Percentiles rank a stretch among this genome's conserved stretches.
These are phyloP conservation scores for Troides aeacus DNA, from an alignment of 2,888 invertebrate species.

Conservation along the genomic window DNA sequence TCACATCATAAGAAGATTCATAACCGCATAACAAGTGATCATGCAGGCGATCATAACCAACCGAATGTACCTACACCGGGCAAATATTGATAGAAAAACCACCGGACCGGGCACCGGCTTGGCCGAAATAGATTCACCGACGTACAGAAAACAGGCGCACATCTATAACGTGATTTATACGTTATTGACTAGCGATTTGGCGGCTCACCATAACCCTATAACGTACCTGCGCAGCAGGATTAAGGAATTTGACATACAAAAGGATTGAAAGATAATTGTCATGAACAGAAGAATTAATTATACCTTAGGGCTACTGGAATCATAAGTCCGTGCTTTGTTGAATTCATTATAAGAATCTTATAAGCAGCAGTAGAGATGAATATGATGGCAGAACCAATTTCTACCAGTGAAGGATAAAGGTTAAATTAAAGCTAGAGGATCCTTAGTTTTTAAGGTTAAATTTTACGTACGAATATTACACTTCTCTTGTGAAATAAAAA, in stretches of 20 bases:
- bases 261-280: not conserved
- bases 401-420: too few relatives aligned
- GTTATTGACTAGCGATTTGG: conserved; percentile 63
- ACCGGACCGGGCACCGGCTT: conserved; percentile 44
- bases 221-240: conserved; percentile 42
- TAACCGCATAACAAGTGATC: conserved; percentile 34
- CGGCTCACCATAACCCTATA: conserved; percentile 59
- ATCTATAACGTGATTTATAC: conserved; percentile 70
- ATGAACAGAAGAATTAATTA: not conserved
- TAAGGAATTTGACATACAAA: conserved; percentile 50
- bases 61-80: conserved; percentile 44
- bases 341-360: too few relatives aligned
- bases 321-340: too few relatives aligned
- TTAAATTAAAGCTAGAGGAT: too few relatives aligned
- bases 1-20: conserved; percentile 31
- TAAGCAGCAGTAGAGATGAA: too few relatives aligned
- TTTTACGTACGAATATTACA: too few relatives aligned
- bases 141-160: conserved; percentile 76
- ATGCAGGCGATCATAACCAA: conserved; percentile 36
- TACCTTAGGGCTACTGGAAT: too few relatives aligned
- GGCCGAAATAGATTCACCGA: conserved; percentile 70
- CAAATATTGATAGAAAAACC: conserved; percentile 63
- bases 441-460: too few relatives aligned
- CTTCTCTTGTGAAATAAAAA: too few relatives aligned
- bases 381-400: too few relatives aligned